Evolutionary conservation across 2,888 invertebrate genomes (phyloP), one percentile per base, ranked within the genome.

Genomic region (Cheilosia pagana): DNA sequence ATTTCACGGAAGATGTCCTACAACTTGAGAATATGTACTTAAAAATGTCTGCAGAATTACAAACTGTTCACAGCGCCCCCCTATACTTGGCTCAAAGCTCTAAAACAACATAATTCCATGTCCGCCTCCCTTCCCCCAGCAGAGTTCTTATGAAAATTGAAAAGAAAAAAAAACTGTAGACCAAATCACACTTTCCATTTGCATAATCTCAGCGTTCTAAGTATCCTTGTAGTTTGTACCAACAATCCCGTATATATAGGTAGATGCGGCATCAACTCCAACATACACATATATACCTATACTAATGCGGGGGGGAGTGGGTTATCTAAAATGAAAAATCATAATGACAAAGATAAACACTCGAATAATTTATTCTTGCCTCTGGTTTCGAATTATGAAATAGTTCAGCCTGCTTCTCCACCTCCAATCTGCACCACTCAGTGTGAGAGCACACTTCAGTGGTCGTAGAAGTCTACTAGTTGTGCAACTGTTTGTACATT

Each of bases 271-370:
- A 81, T 71, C 74, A 31, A 70, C 75, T 48, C 72, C 55, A 68
- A 43, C 43, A 57, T 35, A 6, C 16, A 16, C 3, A 16, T 3
- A 57, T 28, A 28, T 1, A 28, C 8, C 8, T 28, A 31, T 21
- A 2, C 62, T 62, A 82, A 67, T 68, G 65, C 67, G 28, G 25
- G 50, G 50, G 45, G 70, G 50, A 25, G 63, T 55, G 57, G 72
- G 53, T 79, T 83, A 86, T 86, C 81, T 86, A 63, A 86, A 86
- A 86, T 86, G 86, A 81, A 72, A 81, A 86, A 81, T 86, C 86
- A 77, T 86, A 86, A 86, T 86, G 81, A 81, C 81, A 74, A 86
- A 76, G 76, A 86, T 86, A 86, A 86, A 86, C 86, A 86, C 86
- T 86, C 81, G 86, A 86, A 86, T 86, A 81, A 86, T 81, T 86